Evolutionary conservation across 2,797 vertebrate species (phyloP).

Genomic region (Hoplostethus mediterraneus): DNA sequence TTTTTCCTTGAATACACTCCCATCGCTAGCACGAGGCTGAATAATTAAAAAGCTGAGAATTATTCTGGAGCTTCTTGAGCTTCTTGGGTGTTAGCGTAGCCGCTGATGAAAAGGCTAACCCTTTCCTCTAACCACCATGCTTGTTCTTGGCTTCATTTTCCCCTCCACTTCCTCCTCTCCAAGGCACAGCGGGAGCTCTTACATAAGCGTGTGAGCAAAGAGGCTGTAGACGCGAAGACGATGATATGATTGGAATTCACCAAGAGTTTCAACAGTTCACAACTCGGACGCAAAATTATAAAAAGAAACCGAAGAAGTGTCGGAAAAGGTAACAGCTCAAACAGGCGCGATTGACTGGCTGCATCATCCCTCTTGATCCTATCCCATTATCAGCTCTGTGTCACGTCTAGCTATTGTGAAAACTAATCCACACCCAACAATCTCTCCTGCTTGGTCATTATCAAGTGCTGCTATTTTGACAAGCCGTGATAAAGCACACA

Average conservation of each 20-base stretch:
- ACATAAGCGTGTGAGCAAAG: constrained; percentile 6
- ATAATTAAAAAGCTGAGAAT: constrained; percentile 35
- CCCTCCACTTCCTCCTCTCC: constrained; percentile 7
- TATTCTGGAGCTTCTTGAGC: constrained; percentile 9
- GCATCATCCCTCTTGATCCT: constrained; percentile 18
- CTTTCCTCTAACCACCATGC: constrained; percentile 3
- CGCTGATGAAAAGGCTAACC: constrained; percentile 21
- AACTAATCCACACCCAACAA: constrained; percentile 66
- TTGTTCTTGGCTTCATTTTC: neutral
- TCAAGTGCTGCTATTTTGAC: constrained; percentile 65
- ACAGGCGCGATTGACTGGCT: constrained; percentile 2
- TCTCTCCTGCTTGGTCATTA: constrained; percentile 55
- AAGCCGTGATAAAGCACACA: constrained; percentile 58
- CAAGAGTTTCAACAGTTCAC: too few species aligned
- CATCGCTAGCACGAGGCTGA: constrained; percentile 19
- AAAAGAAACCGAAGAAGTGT: neutral
- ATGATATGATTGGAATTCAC: neutral
- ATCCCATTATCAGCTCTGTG: constrained; percentile 64
- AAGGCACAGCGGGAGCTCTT: constrained; percentile 12
- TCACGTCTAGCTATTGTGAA: constrained; percentile 64
- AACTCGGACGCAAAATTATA: too few species aligned
- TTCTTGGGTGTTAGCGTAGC: constrained; percentile 8
- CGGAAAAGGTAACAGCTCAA: neutral
- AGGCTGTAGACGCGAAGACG: neutral
- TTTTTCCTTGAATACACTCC: constrained; percentile 4